A percentile compares a stretch with the other conserved stretches of the same genome.
Evolutionary conservation across 1,140 invertebrate genomes (phyloP).

Genomic region (Listronotus bonariensis): DNA sequence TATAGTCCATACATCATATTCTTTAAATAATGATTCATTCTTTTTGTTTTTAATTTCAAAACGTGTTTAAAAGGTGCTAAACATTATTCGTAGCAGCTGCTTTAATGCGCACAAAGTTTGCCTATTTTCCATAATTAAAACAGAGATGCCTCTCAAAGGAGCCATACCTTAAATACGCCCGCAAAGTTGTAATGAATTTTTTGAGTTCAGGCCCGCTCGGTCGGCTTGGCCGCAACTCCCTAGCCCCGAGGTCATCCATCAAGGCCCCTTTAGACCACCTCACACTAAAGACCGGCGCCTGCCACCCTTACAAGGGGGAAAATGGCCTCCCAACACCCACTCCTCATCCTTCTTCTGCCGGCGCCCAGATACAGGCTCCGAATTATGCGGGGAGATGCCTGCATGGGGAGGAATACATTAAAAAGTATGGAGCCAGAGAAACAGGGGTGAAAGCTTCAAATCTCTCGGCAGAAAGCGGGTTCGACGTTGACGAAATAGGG

Average conservation of each 20-base stretch:
- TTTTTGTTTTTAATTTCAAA: no score
- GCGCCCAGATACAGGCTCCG: conserved; percentile 39
- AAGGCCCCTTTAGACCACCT: conserved; percentile 46
- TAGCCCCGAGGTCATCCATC: conserved; percentile 51
- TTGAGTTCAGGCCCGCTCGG: conserved; percentile 33
- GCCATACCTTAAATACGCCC: conserved; percentile 44
- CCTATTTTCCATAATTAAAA: conserved; percentile 26
- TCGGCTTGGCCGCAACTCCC: conserved; percentile 36
- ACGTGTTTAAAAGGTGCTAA: no score
- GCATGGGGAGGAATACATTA: conserved; percentile 47
- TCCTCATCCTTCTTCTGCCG: conserved; percentile 42
- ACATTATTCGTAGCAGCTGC: not conserved
- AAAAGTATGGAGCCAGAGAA: conserved; percentile 42
- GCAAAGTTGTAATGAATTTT: conserved; percentile 49
- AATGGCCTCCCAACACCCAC: conserved; percentile 41
- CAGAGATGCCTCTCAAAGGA: conserved; percentile 43
- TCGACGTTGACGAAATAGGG: conserved; percentile 43
- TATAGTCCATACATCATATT: no score
- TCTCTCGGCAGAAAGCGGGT: conserved; percentile 38
- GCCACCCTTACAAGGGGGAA: conserved; percentile 45
- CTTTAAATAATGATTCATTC: no score
- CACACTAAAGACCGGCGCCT: conserved; percentile 46
- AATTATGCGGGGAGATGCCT: conserved; percentile 43
- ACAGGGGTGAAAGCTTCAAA: conserved; percentile 41
- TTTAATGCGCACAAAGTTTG: conserved; percentile 6